Base-by-base conservation (phyloP, 1,140 invertebrate species). In the Oscheius sp. region DNA sequence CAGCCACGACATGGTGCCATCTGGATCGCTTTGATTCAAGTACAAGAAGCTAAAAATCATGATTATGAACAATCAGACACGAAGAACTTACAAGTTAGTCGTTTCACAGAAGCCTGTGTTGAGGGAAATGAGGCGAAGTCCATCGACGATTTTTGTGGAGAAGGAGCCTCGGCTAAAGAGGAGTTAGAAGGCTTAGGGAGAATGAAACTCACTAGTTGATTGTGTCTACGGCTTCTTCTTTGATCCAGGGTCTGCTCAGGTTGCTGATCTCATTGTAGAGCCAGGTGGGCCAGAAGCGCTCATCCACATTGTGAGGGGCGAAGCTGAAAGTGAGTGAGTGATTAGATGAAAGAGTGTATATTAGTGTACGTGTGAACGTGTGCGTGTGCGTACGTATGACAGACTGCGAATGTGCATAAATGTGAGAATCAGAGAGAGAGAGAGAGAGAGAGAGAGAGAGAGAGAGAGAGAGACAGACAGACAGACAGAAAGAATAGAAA, bases 21-120 rank as follows among this genome's bases (percentile, higher is more conserved):
- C 92, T 1, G 95, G 95, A 87, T 99, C 96, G 0, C 93, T 97
- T 70, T 93, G 92, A 83, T 99, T 98, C 23, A 97, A 86, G 10
- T 97, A 86, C 13, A 99, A 86, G 94, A 95, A 99, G 93, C 94
- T 89, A 85, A 95, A 95, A 36, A 34, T 34, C n/a, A 13, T 58
- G 38, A 38, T 62, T 34, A 18, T n/a, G 15, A 2, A 3, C 18
- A 15, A 64, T 20, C 1, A 61, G 31, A 20, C 7, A 45, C 13
- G 68, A 68, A 49, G 46, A 1, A 55, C 65, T 74, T 70, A 82
- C 81, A 83, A 82, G 61, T 83, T 83, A 28, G 82, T 83, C 26
- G 62, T 80, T 58, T 83, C 81, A 68, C 82, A 83, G 64, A 83
- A 83, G 23, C 73, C 82, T 28, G 80, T 83, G 36, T 83, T 83